Conservation (phyloP, 2,888 invertebrate species). For the Pharmacophagus antenor region DNA sequence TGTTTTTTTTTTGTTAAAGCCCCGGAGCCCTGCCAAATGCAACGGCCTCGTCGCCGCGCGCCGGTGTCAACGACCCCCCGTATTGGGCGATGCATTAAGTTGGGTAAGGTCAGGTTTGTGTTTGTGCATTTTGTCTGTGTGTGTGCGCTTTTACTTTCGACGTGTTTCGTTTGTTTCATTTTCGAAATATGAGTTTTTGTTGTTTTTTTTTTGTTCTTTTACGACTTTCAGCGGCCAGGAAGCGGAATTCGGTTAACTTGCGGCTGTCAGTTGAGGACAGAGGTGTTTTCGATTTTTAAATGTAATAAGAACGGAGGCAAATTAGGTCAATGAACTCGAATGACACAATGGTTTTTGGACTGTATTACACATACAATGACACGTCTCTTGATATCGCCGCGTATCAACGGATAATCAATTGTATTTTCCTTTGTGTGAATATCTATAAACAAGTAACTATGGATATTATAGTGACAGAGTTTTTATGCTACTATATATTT, state of each 20-base stretch:
- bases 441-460: no score
- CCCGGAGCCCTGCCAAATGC: slow-evolving; percentile 66
- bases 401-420: no score
- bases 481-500: no score
- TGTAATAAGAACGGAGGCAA: neutral
- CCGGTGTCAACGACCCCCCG: slow-evolving; percentile 63
- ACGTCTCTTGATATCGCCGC: no score
- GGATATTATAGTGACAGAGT: no score
- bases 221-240: slow-evolving; percentile 16
- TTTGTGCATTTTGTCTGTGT: slow-evolving; percentile 44
- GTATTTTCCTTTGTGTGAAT: no score
- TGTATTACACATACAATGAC: no score
- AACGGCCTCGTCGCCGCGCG: slow-evolving; percentile 58
- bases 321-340: no score
- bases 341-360: no score
- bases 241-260: slow-evolving; percentile 11
- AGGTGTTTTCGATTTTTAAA: neutral
- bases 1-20: slow-evolving; percentile 49
- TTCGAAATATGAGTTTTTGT: slow-evolving; percentile 26
- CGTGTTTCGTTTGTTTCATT: slow-evolving; percentile 35
- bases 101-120: slow-evolving; percentile 75
- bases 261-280: neutral
- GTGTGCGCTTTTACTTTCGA: slow-evolving; percentile 71
- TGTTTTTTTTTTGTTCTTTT: neutral
- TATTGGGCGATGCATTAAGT: slow-evolving; percentile 69